These are phyloP conservation scores for Sardinella longiceps DNA, from an alignment of 2,797 vertebrate species.

Conservation along the genomic window DNA sequence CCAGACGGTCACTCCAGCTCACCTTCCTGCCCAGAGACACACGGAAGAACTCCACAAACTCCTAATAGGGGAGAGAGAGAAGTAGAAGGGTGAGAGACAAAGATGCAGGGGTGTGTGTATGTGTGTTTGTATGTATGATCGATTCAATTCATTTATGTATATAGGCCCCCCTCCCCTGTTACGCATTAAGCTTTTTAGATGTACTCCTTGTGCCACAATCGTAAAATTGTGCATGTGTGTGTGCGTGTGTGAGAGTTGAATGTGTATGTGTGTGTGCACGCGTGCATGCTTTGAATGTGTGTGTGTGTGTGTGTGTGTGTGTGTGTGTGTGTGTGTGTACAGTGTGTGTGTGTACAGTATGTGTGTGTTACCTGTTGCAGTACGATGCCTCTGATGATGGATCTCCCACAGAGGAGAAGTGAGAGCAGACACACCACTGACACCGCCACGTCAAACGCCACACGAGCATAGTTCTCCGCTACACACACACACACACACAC, in stretches of 20 bases:
- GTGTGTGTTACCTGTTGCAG: conserved; percentile 80
- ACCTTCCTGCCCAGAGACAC: conserved; percentile 72
- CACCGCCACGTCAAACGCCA: conserved; percentile 83
- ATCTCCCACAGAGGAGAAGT: conserved; percentile 87
- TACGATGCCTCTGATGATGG: conserved; percentile 85
- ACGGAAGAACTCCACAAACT: conserved; percentile 84
- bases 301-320: no score
- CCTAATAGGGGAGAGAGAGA: conserved; percentile 65
- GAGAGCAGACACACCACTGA: conserved; percentile 83
- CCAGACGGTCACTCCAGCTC: conserved; percentile 80
- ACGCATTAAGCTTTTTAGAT: no score
- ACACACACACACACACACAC: conserved; percentile 10
- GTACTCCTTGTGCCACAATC: neutral
- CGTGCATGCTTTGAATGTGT: no score
- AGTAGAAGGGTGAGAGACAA: neutral
- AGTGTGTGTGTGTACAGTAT: neutral
- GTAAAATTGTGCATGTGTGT: neutral
- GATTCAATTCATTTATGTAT: no score
- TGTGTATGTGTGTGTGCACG: neutral
- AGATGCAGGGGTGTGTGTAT: neutral
- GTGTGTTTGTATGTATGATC: neutral
- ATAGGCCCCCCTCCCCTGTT: no score
- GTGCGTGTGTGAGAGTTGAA: neutral
- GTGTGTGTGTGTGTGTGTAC: neutral
- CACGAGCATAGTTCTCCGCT: conserved; percentile 84